These are phyloP conservation scores for Cyrtonyx montezumae DNA, from an alignment of 2,113 vertebrate genomes.

Conservation along the genomic window DNA sequence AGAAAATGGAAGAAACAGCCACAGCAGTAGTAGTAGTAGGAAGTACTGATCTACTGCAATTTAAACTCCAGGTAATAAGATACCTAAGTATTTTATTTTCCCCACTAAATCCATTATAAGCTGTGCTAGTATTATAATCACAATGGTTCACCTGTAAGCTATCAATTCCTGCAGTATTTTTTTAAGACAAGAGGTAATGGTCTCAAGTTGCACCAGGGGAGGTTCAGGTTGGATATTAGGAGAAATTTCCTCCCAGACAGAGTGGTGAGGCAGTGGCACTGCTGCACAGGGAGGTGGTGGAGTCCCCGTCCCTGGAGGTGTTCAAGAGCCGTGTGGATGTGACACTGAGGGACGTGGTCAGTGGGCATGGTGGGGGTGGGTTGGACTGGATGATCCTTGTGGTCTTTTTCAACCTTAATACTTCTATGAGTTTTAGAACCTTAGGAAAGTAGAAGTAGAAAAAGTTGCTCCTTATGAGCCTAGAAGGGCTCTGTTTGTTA, in stretches of 20 bases:
- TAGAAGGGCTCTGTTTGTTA: background rate
- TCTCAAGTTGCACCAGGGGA: no score
- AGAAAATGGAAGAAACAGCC: background rate
- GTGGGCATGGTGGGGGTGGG: no score
- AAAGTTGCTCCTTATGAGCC: background rate
- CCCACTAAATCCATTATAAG: background rate
- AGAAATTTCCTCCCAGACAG: no score
- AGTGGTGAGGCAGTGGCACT: no score
- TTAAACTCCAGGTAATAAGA: background rate
- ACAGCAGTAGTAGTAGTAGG: background rate
- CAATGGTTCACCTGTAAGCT: background rate
- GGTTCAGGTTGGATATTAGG: no score
- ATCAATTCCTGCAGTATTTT: background rate
- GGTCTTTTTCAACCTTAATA: no score
- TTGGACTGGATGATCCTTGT: no score
- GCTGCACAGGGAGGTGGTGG: no score
- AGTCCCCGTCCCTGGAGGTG: no score
- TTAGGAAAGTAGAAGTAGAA: background rate
- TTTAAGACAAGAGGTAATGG: no score
- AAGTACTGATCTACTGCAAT: background rate
- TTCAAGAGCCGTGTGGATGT: no score
- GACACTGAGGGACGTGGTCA: no score
- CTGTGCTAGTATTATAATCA: background rate
- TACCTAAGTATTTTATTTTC: background rate
- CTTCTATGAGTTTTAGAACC: background rate